Conservation (phyloP, 2,888 invertebrate species). For the Lochmaea capreae region DNA sequence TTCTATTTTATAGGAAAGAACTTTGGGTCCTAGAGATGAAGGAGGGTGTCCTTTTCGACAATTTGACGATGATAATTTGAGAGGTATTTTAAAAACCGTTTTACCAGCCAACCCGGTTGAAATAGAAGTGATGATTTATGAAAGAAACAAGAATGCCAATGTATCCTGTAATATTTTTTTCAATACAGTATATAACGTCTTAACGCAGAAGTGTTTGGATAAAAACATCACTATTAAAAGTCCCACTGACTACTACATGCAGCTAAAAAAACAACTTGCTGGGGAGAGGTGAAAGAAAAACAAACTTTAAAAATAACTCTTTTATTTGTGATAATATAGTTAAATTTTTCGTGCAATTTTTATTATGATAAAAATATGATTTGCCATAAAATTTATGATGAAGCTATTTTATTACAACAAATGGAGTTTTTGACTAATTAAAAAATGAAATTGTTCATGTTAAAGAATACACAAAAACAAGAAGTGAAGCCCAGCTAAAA, state of each 20-base stretch:
- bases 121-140: slow-evolving; percentile 48
- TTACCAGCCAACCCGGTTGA: slow-evolving; percentile 42
- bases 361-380: slow-evolving; percentile 19
- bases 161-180: slow-evolving; percentile 48
- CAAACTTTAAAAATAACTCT: slow-evolving; percentile 1
- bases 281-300: background rate
- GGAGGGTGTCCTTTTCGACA: slow-evolving; percentile 75
- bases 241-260: slow-evolving; percentile 51
- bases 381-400: background rate
- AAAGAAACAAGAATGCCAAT: slow-evolving; percentile 46
- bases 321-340: slow-evolving; percentile 20
- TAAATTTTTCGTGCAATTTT: background rate
- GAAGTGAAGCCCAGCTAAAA: no score
- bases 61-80: slow-evolving; percentile 67
- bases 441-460: no score
- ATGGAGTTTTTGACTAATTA: background rate
- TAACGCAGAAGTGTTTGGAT: slow-evolving; percentile 19
- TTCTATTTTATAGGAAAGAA: slow-evolving; percentile 43
- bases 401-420: background rate
- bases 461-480: no score
- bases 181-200: slow-evolving; percentile 29
- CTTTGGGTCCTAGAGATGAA: slow-evolving; percentile 64
- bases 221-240: slow-evolving; percentile 35
- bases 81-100: slow-evolving; percentile 57
- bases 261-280: slow-evolving; percentile 37